Conservation (phyloP, 2,888 invertebrate species). For the Cantharis nigra region DNA sequence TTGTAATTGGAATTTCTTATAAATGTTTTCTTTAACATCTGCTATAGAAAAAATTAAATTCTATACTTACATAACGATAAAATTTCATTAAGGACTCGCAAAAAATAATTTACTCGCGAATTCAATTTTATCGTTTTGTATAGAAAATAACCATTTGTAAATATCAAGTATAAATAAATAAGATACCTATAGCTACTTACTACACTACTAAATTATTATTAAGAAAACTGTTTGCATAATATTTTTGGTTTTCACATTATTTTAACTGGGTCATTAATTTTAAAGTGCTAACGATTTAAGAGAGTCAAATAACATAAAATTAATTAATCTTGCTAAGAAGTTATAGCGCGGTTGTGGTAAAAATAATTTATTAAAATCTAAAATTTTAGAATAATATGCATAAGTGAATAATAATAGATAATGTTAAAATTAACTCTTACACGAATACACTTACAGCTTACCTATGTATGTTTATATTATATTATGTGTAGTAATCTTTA, state of each 20-base stretch:
- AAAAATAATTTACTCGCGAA: too few relatives aligned
- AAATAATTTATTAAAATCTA: constrained; percentile 23
- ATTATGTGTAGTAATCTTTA: not conserved
- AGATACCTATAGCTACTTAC: too few relatives aligned
- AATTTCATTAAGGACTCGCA: too few relatives aligned
- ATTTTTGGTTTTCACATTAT: not conserved
- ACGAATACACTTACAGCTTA: not conserved
- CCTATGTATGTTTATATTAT: not conserved
- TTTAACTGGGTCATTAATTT: constrained; percentile 20
- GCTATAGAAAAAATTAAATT: too few relatives aligned
- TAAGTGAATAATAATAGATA: not conserved
- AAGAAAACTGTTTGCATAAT: not conserved
- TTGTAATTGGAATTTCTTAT: too few relatives aligned
- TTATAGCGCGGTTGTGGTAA: constrained; percentile 19
- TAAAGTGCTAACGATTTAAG: constrained; percentile 21
- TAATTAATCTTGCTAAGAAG: constrained; percentile 22
- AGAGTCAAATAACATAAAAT: constrained; percentile 22
- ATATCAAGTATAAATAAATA: too few relatives aligned
- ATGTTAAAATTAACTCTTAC: not conserved
- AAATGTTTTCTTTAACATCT: too few relatives aligned
- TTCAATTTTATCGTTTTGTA: too few relatives aligned
- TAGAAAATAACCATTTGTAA: too few relatives aligned
- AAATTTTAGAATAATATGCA: constrained; percentile 5
- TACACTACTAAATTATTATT: not conserved
- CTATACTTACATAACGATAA: too few relatives aligned